Base-by-base conservation (phyloP, 2,888 invertebrate genomes). In the Mechanitis mazaeus region DNA sequence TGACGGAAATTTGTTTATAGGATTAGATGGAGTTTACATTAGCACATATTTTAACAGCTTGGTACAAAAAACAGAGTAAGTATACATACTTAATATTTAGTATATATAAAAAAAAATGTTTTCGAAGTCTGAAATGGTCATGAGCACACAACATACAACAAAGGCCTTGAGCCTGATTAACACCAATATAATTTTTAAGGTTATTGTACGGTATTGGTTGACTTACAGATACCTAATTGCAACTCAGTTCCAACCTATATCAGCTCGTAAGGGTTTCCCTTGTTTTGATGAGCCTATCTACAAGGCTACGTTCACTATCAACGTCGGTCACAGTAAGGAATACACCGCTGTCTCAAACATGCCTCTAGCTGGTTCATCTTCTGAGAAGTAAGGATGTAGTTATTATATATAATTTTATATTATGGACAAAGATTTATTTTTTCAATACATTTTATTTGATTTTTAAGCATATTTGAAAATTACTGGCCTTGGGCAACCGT, bases 261-360 rank as follows among this genome's bases (percentile, higher is more conserved):
- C 92, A n/a, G 97, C 97, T 0, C 92, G 97, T 35, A 90, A 93
- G 69, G 96, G 95, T 0, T 97, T 98, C 86, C 97, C 97, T 0
- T 97, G 97, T 82, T 97, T 96, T 87, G 97, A 97, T 81, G 97
- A 97, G 83, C 97, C 97, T 0, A 92, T 93, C 46, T 93, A 94
- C 87, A 97, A 97, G 77, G 96, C 97, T 0, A 94, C 93, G 12
- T 97, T 95, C 85, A 91, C 93, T 58, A 92, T 95, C 20, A 92
- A 87, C 66, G 76, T 95, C 45, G 95, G 93, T 0, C 93, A 94
- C 72, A 84, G 91, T 63, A 89, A 91, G 68, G 88, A 88, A 1
- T 92, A 91, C 72, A 91, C 84, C 0, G 92, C 94, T 0, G 87
- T 95, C 57, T 95, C 95, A 73, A 96, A 96, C 75, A 96, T 96